phyloP scores from a whole-genome alignment of 1,140 invertebrate genomes.

The Bombus cullumanus region DNA sequence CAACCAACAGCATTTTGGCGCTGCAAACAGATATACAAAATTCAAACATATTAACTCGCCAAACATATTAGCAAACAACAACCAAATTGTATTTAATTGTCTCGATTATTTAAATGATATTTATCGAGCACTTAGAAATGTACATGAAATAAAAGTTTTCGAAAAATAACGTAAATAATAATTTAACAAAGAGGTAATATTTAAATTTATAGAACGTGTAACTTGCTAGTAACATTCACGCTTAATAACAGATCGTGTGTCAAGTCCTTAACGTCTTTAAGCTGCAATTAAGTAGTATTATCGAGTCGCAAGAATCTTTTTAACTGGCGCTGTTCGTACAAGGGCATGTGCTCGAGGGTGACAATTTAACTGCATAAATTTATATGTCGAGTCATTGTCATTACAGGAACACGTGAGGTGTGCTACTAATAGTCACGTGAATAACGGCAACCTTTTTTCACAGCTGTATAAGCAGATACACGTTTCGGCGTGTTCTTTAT shows the following conservation, averaged over 20 bases:
- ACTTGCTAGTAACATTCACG: neutral
- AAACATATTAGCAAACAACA: neutral
- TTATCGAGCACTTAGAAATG: neutral
- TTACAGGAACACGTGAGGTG: neutral
- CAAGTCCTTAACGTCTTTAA: slow-evolving; percentile 7
- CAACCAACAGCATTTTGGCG: too few relatives aligned
- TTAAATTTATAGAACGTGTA: neutral
- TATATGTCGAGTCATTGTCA: slow-evolving; percentile 33
- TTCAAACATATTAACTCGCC: neutral
- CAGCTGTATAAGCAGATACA: neutral
- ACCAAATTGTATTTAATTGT: neutral
- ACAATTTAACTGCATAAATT: slow-evolving; percentile 46
- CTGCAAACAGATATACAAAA: neutral
- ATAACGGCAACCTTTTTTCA: slow-evolving; percentile 18
- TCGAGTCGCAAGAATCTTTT: neutral
- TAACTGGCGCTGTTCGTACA: neutral
- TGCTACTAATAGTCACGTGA: slow-evolving; percentile 23
- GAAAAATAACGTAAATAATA: neutral
- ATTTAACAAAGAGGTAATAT: neutral
- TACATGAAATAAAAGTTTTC: neutral
- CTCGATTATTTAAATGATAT: neutral
- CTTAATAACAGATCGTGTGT: neutral
- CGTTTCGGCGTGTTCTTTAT: neutral
- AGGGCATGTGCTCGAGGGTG: slow-evolving; percentile 2
- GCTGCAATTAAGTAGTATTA: neutral